Evolutionary conservation across 1,140 invertebrate species (phyloP), one percentile per base, ranked within the genome.

Genomic region (Meloidogyne floridensis): DNA sequence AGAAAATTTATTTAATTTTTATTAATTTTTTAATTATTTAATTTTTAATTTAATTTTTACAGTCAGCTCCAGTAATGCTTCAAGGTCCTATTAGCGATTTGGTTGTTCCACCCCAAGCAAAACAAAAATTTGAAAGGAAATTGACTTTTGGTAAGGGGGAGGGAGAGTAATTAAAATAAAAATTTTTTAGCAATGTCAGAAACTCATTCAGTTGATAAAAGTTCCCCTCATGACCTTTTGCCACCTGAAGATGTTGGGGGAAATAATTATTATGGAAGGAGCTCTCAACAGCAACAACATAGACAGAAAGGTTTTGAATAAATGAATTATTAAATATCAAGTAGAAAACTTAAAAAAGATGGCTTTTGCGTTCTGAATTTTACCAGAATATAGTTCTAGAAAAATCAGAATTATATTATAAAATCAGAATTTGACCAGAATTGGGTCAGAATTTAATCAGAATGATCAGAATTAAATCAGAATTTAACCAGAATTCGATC

Each of bases 61-160:
- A 84, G 84, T 42, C 75, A 47, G 75, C 75, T 20, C 76, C 85
- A 13, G n/a, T 71, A 2, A 70, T 72, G 7, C 59, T 80, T 69
- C 84, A 87, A 54, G 77, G 72, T 11, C 70, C 85, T 47, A 81
- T 81, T 13, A 78, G 75, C 10, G 85, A 86, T 83, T 73, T 86
- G 15, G 75, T 84, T 13, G 85, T 86, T 42, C 85, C 85, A 43
- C 85, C 85, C 20, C 73, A 80, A 42, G 85, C 83, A n/a, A 54
- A 87, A 18, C 85, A 86, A 75, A 86, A 86, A 65, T 86, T 86
- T 81, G 85, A 86, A 70, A 56, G 85, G 15, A 87, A 87, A 73
- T 75, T 86, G 73, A 87, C 82, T 54, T 86, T 86, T 72, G 85
- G 85, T 86, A 32, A 32, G 32, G 2, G 32, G 2, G 32, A 32